A percentile compares a stretch with the other conserved stretches of the same genome.
phyloP scores from a whole-genome alignment of 2,113 vertebrate genomes.

The Lampris megalopsis region DNA sequence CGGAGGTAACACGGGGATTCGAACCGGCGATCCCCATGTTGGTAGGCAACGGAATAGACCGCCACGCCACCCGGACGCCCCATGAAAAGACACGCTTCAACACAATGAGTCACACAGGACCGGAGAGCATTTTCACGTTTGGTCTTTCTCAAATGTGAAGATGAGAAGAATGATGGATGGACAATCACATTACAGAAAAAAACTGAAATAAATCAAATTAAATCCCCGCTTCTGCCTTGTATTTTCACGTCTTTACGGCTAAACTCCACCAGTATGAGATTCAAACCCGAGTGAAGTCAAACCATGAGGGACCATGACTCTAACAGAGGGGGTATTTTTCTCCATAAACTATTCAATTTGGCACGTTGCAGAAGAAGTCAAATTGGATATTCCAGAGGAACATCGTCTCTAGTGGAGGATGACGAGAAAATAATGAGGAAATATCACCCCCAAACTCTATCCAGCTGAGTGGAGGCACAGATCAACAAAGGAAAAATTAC shows the following conservation, averaged over 20 bases:
- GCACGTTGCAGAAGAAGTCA: slow-evolving; percentile 72
- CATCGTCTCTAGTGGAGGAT: slow-evolving; percentile 74
- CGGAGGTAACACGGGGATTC: no score
- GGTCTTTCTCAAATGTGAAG: slow-evolving; percentile 32
- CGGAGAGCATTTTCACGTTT: slow-evolving; percentile 33
- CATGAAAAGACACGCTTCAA: slow-evolving; percentile 30
- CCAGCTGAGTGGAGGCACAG: slow-evolving; percentile 60
- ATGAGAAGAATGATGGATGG: slow-evolving; percentile 57
- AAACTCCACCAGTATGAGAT: slow-evolving; percentile 55
- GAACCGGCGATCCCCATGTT: no score
- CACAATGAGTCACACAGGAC: slow-evolving; percentile 45
- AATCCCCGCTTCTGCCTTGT: slow-evolving; percentile 17
- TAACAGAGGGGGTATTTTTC: slow-evolving; percentile 78
- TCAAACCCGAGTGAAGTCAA: slow-evolving; percentile 59
- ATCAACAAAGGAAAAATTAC: slow-evolving; percentile 72
- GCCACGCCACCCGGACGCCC: no score
- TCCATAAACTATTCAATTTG: slow-evolving; percentile 80
- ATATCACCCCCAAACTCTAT: slow-evolving; percentile 78
- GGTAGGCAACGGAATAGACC: no score
- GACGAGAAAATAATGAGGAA: slow-evolving; percentile 82
- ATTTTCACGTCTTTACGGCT: slow-evolving; percentile 30
- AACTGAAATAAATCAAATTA: slow-evolving; percentile 27
- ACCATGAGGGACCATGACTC: slow-evolving; percentile 31
- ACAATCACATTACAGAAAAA: slow-evolving; percentile 55
- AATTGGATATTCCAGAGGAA: slow-evolving; percentile 80